These are phyloP conservation scores for Struthio camelus DNA, from an alignment of 2,113 vertebrate genomes.

Conservation along the genomic window DNA sequence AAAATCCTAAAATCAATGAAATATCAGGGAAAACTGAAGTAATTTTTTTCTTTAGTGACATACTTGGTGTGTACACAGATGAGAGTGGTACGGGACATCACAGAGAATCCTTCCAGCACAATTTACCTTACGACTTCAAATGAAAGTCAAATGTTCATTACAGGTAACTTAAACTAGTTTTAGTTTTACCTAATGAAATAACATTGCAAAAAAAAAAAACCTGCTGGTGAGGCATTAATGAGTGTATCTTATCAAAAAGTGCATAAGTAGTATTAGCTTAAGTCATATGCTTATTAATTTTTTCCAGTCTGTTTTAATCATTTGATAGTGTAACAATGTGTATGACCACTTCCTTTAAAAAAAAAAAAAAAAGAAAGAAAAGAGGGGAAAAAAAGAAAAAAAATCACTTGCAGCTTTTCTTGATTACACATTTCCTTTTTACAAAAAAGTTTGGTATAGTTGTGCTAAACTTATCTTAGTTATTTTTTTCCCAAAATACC, in stretches of 20 bases:
- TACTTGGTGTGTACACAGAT: constrained; percentile 92
- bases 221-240: neutral
- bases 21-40: neutral
- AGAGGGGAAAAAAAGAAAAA: neutral
- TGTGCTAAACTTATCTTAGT: neutral
- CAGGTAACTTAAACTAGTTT: constrained; percentile 74
- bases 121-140: constrained; percentile 89
- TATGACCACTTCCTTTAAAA: neutral
- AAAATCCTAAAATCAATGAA: neutral
- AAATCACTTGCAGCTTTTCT: neutral
- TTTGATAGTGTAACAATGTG: neutral
- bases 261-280: neutral
- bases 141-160: constrained; percentile 87
- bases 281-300: neutral
- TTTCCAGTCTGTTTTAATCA: neutral
- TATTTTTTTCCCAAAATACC: neutral
- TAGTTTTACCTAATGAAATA: neutral
- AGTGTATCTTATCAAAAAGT: neutral
- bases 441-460: neutral
- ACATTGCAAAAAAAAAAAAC: neutral
- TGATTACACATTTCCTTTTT: neutral
- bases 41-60: constrained; percentile 63
- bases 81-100: constrained; percentile 80
- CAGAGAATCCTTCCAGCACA: constrained; percentile 53
- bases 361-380: neutral